Base-by-base conservation (phyloP, 2,888 invertebrate genomes). In the Thera britannica region DNA sequence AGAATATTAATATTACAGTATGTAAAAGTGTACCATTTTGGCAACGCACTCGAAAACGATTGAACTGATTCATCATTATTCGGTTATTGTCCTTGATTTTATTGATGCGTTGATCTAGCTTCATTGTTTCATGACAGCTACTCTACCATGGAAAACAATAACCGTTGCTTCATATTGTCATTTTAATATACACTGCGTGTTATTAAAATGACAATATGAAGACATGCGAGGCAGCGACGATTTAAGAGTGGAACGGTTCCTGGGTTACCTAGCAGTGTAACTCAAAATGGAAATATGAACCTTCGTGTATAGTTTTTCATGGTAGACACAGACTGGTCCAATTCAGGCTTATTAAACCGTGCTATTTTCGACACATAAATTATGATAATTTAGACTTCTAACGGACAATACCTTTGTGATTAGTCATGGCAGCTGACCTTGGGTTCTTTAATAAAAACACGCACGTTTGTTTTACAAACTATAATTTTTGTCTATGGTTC, bases 11-110 rank as follows among this genome's bases (percentile, higher is more conserved):
- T 46, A 6, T 41, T 3, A 38, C 38, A 3, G 38, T 5, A 38
- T 38, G 3, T 38, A 6, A 46, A 48, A 23, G 23, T 23, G 23
- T 38, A 23, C 48, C 7, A 55, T 36, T 58, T 52, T 2, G 36
- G 41, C 57, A 11, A 23, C 58, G 38, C n/a, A 35, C 2, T n/a
- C 7, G 2, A 35, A 54, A 55, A 61, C 46, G 41, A 61, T 57
- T 56, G 56, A 59, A 65, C 46, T 63, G 59, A 66, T 64, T 66
- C 51, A 68, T 46, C 2, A 46, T 46, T 46, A 46, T 58, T 60
- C 66, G 68, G 73, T 57, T 68, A 70, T 62, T 66, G 71, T 65
- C 71, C 71, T 70, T 73, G 71, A 73, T 70, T 67, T 58, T 64
- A 67, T 70, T 67, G 67, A 52, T 38, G 58, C 12, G 48, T 55